phyloP scores from a whole-genome alignment of 2,797 vertebrate genomes.

The Tragopan temminckii region DNA sequence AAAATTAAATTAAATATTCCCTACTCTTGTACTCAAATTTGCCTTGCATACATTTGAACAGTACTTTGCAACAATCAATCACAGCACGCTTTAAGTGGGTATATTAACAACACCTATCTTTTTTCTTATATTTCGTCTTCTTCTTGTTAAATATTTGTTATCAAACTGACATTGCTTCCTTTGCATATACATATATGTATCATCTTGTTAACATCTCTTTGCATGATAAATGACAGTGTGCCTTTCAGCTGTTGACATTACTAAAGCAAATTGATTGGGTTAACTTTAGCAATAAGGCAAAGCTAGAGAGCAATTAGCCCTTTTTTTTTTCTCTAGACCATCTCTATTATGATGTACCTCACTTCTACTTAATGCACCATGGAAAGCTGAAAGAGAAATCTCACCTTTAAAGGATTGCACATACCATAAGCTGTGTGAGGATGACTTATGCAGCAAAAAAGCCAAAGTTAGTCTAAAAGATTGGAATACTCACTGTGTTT shows the following conservation, averaged over 20 bases:
- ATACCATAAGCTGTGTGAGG: background rate
- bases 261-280: background rate
- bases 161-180: background rate
- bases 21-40: background rate
- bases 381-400: background rate
- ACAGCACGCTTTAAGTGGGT: background rate
- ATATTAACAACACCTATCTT: background rate
- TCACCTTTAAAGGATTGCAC: background rate
- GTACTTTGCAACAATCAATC: background rate
- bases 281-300: background rate
- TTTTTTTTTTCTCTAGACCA: background rate
- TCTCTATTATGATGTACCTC: background rate
- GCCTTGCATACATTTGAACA: background rate
- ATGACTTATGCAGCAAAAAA: background rate
- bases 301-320: background rate
- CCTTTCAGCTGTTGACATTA: background rate
- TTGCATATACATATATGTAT: background rate
- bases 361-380: background rate
- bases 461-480: background rate
- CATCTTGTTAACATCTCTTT: background rate
- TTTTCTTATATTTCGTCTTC: background rate
- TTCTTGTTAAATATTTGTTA: background rate
- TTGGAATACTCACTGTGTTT: background rate
- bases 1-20: background rate
- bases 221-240: background rate